Evolutionary conservation across 2,797 vertebrate species (phyloP).

Genomic region (Falco biarmicus): DNA sequence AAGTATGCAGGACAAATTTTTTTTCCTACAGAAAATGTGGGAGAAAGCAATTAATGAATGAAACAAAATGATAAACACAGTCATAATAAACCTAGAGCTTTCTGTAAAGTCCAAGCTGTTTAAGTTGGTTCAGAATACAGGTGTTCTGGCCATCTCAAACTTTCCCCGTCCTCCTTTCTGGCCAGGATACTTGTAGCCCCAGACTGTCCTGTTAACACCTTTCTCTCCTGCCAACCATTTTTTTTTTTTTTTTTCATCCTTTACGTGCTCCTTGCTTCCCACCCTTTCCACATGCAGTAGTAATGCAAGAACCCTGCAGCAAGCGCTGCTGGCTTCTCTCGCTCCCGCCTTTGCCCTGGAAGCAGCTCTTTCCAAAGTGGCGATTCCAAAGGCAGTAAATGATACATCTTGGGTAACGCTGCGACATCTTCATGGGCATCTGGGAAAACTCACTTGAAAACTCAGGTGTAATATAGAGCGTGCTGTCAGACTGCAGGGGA

Average conservation of each 20-base stretch:
- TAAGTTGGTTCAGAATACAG: background rate
- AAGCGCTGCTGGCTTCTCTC: background rate
- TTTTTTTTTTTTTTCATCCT: background rate
- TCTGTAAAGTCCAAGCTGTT: background rate
- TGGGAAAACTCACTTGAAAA: background rate
- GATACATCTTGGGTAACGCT: accelerated
- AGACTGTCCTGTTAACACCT: background rate
- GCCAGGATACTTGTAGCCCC: background rate
- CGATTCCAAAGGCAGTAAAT: background rate
- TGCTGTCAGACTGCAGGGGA: accelerated
- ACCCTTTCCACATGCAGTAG: accelerated
- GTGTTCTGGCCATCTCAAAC: background rate
- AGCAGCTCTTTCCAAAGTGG: background rate
- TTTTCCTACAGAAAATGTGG: background rate
- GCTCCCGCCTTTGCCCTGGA: background rate
- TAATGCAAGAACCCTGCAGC: background rate
- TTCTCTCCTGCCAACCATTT: background rate
- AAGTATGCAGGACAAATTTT: background rate
- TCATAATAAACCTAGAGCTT: background rate
- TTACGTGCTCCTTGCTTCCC: background rate
- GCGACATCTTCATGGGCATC: background rate
- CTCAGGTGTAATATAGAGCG: background rate
- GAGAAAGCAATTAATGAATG: background rate
- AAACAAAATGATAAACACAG: background rate
- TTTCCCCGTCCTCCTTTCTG: background rate